Percentiles rank a stretch among this genome's conserved stretches.
Evolutionary conservation across 2,888 invertebrate species (phyloP).

Genomic region (Leucophenga maculata): DNA sequence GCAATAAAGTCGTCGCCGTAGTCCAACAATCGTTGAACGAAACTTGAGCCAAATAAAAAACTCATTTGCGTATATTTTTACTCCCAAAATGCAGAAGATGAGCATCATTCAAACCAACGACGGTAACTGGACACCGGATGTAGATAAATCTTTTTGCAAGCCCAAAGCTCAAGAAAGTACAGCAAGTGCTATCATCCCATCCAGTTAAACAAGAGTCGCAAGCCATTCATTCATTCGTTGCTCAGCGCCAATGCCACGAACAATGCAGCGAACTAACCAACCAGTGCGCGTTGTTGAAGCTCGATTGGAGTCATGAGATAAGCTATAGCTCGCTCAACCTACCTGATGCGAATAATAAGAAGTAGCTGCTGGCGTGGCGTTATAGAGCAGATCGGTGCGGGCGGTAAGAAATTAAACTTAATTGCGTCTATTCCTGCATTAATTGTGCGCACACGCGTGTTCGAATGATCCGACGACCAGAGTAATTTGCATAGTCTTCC

Average conservation of each 20-base stretch:
- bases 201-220: conserved; percentile 1
- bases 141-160: conserved; percentile 58
- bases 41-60: conserved; percentile 66
- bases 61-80: conserved; percentile 67
- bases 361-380: neutral
- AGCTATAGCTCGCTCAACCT: conserved; percentile 35
- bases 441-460: conserved; percentile 62
- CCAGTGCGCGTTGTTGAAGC: conserved; percentile 48
- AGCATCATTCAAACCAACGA: conserved; percentile 57
- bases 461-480: conserved; percentile 30
- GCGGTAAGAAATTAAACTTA: conserved; percentile 49
- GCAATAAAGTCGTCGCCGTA: conserved; percentile 40
- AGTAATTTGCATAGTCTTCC: conserved; percentile 50
- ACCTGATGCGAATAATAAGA: conserved; percentile 15
- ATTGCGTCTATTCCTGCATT: conserved; percentile 66
- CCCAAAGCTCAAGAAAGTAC: conserved; percentile 39
- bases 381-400: neutral
- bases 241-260: neutral
- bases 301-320: conserved; percentile 64
- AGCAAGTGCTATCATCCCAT: conserved; percentile 27
- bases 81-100: conserved; percentile 61
- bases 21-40: conserved; percentile 39
- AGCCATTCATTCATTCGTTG: neutral
- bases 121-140: conserved; percentile 65
- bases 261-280: conserved; percentile 14